Evolutionary conservation across 2,797 vertebrate genomes (phyloP), one percentile per base, ranked within the genome.

Genomic region (Pantherophis alleghaniensis): DNA sequence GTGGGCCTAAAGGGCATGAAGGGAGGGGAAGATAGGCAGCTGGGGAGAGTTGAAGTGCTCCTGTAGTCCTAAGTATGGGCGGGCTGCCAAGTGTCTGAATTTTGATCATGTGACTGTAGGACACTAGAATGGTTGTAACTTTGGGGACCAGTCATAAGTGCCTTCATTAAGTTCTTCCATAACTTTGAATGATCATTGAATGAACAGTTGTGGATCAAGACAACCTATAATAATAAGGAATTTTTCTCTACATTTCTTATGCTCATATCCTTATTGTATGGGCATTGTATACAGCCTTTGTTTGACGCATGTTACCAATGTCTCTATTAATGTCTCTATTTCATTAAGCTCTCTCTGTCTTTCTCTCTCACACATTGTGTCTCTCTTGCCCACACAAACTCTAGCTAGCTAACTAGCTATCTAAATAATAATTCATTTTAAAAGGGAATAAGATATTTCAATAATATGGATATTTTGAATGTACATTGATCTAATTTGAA

Each of bases 401-500:
- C 1, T 9, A 37, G 2, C 61, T 69, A 69, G n/a, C 66, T 63
- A 69, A 69, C 16, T 63, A 28, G 60, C 28, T 66, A 32, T 0
- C 66, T 69, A 18, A 32, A 69, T 69, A 32, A 69, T 69, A 69
- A 69, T 69, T 18, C 57, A 88, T 42, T 66, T 90, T 93, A 87
- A 86, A 93, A 42, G 60, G 0, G 0, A 56, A 88, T 69, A 42
- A n/a, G 4, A 4, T 91, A 92, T 53, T 7, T 88, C 32, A 92
- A 12, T 51, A 37, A 63, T 0, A 1, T 18, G 28, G 11, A 11
- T 93, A 0, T 0, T 86, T 47, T 66, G 26, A 89, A 56, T 7
- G 55, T 14, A 22, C 22, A 42, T 32, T 86, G 51, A 59, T 87
- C 13, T 63, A 37, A 63, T 86, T 26, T 42, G 5, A 37, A 63